phyloP scores from a whole-genome alignment of 2,888 invertebrate species.

The Erebia aethiops region DNA sequence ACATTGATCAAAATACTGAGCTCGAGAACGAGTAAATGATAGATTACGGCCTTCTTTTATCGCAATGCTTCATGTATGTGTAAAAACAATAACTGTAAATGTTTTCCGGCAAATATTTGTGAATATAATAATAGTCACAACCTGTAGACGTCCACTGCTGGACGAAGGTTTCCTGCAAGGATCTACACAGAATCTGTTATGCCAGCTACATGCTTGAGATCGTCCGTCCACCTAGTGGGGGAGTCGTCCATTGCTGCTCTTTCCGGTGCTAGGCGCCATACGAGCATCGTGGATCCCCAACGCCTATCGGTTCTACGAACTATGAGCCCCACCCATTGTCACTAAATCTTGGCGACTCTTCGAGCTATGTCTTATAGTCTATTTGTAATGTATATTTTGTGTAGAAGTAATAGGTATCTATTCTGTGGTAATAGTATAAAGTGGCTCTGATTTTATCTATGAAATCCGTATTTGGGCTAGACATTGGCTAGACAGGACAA shows the following conservation, averaged over 20 bases:
- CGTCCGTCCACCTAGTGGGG: no score
- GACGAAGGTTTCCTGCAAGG: no score
- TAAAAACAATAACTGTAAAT: conserved; percentile 26
- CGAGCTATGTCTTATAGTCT: not conserved
- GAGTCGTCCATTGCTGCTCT: no score
- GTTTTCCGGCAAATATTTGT: conserved; percentile 9
- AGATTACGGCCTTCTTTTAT: conserved; percentile 50
- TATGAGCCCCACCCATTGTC: no score
- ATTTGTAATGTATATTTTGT: not conserved
- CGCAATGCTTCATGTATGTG: conserved; percentile 36
- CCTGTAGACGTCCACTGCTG: no score
- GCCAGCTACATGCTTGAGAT: no score
- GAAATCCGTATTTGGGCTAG: not conserved
- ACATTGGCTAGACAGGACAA: not conserved
- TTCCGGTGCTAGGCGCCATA: no score
- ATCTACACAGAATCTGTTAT: no score
- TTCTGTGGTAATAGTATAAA: not conserved
- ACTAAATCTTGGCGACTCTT: no score
- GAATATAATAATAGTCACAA: not conserved
- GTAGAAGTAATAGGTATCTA: not conserved
- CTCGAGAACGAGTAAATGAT: conserved; percentile 49
- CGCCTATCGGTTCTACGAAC: no score
- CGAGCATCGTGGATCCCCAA: no score
- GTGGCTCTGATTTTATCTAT: not conserved
- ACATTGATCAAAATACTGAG: conserved; percentile 56